These are phyloP conservation scores for Trididemnum clinides DNA, from an alignment of 23 tunicate species.

Conservation along the genomic window DNA sequence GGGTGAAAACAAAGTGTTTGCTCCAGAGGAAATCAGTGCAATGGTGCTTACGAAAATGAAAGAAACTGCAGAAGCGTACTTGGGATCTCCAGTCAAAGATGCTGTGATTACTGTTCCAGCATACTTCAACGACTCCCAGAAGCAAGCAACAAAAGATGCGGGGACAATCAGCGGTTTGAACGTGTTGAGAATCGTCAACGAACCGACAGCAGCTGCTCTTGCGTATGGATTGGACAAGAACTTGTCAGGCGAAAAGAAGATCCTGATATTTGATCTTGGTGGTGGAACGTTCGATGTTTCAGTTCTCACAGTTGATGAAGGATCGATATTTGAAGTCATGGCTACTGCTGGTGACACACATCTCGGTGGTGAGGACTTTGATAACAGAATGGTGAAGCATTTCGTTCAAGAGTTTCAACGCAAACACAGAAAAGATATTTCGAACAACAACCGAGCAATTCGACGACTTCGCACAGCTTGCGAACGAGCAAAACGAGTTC, in stretches of 20 bases:
- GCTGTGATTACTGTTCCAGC: slow-evolving; percentile 98
- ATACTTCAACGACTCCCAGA: slow-evolving; percentile 93
- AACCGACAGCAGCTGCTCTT: slow-evolving; percentile 94
- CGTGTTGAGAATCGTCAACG: slow-evolving; percentile 78
- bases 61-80: slow-evolving; percentile 92
- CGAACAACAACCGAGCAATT: slow-evolving; percentile 68
- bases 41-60: slow-evolving; percentile 96
- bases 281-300: slow-evolving; percentile 97
- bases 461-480: slow-evolving; percentile 87
- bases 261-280: slow-evolving; percentile 88
- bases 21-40: slow-evolving; percentile 92
- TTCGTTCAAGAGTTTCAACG: slow-evolving; percentile 80
- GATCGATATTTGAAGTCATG: slow-evolving; percentile 84
- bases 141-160: slow-evolving; percentile 94
- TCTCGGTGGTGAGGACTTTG: slow-evolving; percentile 96
- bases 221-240: slow-evolving; percentile 87
- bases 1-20: slow-evolving; percentile 69
- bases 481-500: slow-evolving; percentile 79
- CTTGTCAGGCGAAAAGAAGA: slow-evolving; percentile 52
- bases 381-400: slow-evolving; percentile 90
- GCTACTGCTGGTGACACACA: slow-evolving; percentile 93
- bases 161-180: slow-evolving; percentile 81
- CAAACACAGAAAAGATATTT: slow-evolving; percentile 68
- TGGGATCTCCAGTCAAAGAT: slow-evolving; percentile 72
- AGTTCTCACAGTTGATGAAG: slow-evolving; percentile 72